Base-by-base conservation (phyloP, 2,797 vertebrate species). In the Rhinophrynus dorsalis region DNA sequence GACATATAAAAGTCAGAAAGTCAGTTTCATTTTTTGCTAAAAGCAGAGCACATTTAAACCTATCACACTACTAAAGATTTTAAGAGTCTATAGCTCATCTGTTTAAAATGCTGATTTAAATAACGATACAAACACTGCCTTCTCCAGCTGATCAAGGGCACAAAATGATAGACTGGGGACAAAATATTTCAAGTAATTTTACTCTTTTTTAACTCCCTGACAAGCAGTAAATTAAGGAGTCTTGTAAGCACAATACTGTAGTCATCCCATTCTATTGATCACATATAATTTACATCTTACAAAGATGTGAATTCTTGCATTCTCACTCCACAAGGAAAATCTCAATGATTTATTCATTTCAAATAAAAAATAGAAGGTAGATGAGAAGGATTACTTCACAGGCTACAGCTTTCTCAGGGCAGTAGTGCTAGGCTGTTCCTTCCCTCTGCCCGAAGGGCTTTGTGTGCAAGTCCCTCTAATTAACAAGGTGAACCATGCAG, bases 401-500 rank as follows among this genome's bases (percentile, higher is more conserved):
- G 92, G 89, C 92, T 87, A 89, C 78, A 82, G 87, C 90, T 90
- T 90, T 95, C 94, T 95, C 88, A 87, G 87, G 94, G 93, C 94
- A 89, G 91, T 88, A 91, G 92, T 91, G 92, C 87, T 89, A 92
- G 94, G 93, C 93, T 93, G 91, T 82, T 87, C 84, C 79, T 75
- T 79, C 80, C 69, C 83, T 74, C 78, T 76, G 91, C 93, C 96
- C 88, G 78, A 81, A 83, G 95, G 96, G 91, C 83, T 88, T 92
- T 90, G 90, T 94, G 92, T 93, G 93, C 94, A 90, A 96, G 95
- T 95, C 94, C 94, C 94, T 95, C 95, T 98, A 97, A 99, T 99
- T 98, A 99, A 97, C 95, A 97, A 98, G 97, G 96, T 98, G 97
- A 97, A 97, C 95, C 95, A 94, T 92, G 92, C 94, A 86, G 94